Percentiles rank a stretch among this genome's conserved stretches.
phyloP scores from a whole-genome alignment of 1,140 invertebrate species.

The Tetramorium alpestre region DNA sequence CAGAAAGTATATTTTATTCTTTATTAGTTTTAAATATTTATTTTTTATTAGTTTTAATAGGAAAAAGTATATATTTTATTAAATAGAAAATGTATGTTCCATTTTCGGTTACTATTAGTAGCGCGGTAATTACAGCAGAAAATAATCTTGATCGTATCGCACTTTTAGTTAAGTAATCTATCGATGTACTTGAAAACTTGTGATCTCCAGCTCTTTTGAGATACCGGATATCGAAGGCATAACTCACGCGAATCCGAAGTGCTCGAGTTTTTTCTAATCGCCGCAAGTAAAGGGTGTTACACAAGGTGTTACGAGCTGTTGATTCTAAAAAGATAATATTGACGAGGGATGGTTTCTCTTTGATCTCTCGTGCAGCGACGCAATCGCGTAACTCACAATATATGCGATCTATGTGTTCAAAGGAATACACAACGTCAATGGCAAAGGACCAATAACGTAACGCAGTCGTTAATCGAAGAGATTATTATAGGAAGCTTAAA shows the following conservation, averaged over 20 bases:
- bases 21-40: background rate
- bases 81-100: background rate
- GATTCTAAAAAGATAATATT: constrained; percentile 49
- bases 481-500: constrained; percentile 27
- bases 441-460: background rate
- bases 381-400: constrained; percentile 16
- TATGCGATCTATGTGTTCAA: constrained; percentile 8
- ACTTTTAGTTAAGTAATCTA: background rate
- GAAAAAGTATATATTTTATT: background rate
- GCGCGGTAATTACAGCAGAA: background rate
- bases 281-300: constrained; percentile 24
- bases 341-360: constrained; percentile 21
- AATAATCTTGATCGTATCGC: background rate
- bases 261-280: constrained; percentile 3
- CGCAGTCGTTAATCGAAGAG: constrained; percentile 1
- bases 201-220: constrained; percentile 24
- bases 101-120: background rate
- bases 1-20: background rate
- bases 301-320: constrained; percentile 30
- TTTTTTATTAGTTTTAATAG: background rate
- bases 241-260: background rate
- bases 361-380: constrained; percentile 11
- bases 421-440: background rate
- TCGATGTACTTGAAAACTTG: background rate
- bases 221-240: constrained; percentile 14